Evolutionary conservation across 2,797 vertebrate species (phyloP).

Genomic region (Bradypodion ventrale): DNA sequence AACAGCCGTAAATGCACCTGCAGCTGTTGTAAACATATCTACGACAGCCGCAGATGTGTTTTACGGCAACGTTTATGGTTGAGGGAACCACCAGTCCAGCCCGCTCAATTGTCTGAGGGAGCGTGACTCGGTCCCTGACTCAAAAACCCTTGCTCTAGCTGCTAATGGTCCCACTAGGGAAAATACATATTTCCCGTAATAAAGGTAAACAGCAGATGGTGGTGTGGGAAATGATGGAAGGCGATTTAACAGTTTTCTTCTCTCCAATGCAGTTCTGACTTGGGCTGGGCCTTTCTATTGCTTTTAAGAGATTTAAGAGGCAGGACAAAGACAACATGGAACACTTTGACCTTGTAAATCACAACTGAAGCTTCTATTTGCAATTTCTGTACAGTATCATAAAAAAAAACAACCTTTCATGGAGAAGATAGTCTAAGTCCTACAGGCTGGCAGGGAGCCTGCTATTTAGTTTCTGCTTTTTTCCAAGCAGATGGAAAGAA

Average conservation of each 20-base stretch:
- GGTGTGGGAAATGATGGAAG: background rate
- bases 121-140: too few species aligned
- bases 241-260: background rate
- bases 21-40: too few species aligned
- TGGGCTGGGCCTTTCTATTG: background rate
- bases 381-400: background rate
- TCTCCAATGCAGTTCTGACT: background rate
- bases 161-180: background rate
- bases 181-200: background rate
- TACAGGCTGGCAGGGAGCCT: background rate
- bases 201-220: background rate
- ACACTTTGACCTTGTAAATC: background rate
- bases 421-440: background rate
- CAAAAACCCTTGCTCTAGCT: too few species aligned
- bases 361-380: background rate
- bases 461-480: background rate
- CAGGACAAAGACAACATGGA: too few species aligned
- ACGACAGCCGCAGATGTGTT: too few species aligned
- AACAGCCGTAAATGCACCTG: too few species aligned
- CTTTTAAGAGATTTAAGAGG: background rate
- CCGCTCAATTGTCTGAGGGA: too few species aligned
- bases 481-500: background rate
- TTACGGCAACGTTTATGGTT: too few species aligned
- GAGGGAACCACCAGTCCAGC: too few species aligned
- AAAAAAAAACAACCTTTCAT: background rate